These are phyloP conservation scores for Hypotaenidia philippensis DNA, from an alignment of 2,797 vertebrate genomes.

Conservation along the genomic window DNA sequence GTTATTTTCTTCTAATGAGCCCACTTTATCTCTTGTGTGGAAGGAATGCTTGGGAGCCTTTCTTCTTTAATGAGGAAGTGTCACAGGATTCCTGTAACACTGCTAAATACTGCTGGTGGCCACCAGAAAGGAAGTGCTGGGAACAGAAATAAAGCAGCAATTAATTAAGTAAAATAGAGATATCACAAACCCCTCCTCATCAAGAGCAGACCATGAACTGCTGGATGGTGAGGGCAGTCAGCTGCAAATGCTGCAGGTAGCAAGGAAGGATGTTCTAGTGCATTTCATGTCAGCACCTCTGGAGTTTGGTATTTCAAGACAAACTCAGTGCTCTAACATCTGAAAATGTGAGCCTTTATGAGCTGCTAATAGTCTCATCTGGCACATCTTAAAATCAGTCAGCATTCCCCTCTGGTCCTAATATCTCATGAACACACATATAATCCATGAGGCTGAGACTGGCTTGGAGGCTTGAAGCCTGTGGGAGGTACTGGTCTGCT, in stretches of 20 bases:
- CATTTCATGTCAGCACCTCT: neutral
- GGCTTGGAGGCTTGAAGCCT: neutral
- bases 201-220: neutral
- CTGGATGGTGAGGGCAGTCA: neutral
- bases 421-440: neutral
- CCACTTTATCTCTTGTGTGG: neutral
- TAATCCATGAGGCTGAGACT: neutral
- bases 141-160: neutral
- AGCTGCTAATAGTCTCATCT: neutral
- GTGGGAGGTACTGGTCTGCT: neutral
- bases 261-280: neutral
- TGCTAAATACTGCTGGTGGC: neutral
- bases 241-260: neutral
- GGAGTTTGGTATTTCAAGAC: neutral
- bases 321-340: neutral
- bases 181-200: neutral
- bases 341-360: neutral
- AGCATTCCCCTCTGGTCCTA: neutral
- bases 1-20: neutral
- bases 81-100: neutral
- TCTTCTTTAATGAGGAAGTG: neutral
- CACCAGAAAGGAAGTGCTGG: neutral
- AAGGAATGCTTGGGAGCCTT: conserved; percentile 2
- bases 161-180: neutral
- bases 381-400: neutral